Evolutionary conservation across 1,140 invertebrate genomes (phyloP).

Genomic region (Cotesia glomerata): DNA sequence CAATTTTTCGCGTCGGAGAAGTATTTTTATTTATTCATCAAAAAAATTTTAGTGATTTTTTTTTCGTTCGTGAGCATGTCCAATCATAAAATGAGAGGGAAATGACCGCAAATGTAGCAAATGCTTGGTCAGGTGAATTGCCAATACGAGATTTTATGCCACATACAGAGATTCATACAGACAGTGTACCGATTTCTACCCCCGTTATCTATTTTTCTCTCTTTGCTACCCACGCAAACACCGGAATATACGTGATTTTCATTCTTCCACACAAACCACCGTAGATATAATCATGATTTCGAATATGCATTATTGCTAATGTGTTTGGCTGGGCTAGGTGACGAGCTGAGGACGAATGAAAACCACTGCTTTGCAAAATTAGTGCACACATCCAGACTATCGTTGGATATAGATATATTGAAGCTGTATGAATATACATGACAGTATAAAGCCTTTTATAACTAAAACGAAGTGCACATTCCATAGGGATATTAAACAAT

Average conservation of each 20-base stretch:
- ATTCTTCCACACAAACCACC: not conserved
- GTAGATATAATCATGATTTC: constrained; percentile 34
- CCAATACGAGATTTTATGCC: constrained; percentile 3
- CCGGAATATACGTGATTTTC: constrained; percentile 4
- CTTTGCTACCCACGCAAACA: not conserved
- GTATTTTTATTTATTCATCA: not conserved
- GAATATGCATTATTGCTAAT: constrained; percentile 40
- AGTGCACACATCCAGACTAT: not conserved
- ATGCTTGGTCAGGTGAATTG: constrained; percentile 14
- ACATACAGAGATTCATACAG: not conserved
- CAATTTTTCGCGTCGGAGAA: too few species aligned
- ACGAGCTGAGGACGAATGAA: not conserved
- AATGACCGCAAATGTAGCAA: not conserved
- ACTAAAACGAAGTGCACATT: too few species aligned
- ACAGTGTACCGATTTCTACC: not conserved
- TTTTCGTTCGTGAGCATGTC: not conserved
- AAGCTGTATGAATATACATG: too few species aligned
- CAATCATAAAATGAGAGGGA: not conserved
- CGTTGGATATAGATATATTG: not conserved
- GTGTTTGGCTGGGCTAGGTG: constrained; percentile 24
- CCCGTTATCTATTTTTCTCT: too few species aligned
- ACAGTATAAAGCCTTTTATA: too few species aligned
- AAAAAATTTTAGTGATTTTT: not conserved
- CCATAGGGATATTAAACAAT: too few species aligned
- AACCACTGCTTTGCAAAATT: constrained; percentile 1